Percentiles rank a stretch among this genome's conserved stretches.
Evolutionary conservation across 2,888 invertebrate genomes (phyloP).

Genomic region (Gymnocheta viridis): DNA sequence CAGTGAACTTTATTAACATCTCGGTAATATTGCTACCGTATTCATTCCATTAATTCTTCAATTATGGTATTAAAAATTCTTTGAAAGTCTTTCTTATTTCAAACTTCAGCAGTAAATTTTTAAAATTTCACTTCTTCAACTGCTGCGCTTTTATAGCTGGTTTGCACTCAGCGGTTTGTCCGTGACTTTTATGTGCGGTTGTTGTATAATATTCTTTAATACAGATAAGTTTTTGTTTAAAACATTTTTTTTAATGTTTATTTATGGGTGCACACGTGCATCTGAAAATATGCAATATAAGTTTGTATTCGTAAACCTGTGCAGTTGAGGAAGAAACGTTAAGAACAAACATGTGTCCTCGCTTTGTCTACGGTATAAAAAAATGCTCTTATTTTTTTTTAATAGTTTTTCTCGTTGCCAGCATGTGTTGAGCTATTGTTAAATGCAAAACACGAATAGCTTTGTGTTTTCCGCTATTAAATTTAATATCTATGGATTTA

Average conservation of each 20-base stretch:
- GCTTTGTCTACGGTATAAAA: not conserved
- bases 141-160: not conserved
- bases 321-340: not conserved
- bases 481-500: constrained; percentile 22
- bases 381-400: not conserved
- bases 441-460: not conserved
- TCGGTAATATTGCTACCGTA: not conserved
- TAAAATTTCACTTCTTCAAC: not conserved
- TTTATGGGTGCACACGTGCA: not conserved
- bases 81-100: not conserved
- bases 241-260: not conserved
- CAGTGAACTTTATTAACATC: not conserved
- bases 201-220: not conserved
- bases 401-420: not conserved
- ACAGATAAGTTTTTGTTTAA: not conserved
- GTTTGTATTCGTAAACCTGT: not conserved
- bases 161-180: not conserved
- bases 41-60: not conserved
- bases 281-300: not conserved
- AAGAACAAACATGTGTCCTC: constrained; percentile 1
- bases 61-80: not conserved
- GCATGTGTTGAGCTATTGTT: not conserved
- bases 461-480: constrained; percentile 24
- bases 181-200: not conserved
- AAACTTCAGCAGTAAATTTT: not conserved